Evolutionary conservation across 2,888 invertebrate species (phyloP), one percentile per base, ranked within the genome.

Genomic region (Sinopyrophorus schimmeli): DNA sequence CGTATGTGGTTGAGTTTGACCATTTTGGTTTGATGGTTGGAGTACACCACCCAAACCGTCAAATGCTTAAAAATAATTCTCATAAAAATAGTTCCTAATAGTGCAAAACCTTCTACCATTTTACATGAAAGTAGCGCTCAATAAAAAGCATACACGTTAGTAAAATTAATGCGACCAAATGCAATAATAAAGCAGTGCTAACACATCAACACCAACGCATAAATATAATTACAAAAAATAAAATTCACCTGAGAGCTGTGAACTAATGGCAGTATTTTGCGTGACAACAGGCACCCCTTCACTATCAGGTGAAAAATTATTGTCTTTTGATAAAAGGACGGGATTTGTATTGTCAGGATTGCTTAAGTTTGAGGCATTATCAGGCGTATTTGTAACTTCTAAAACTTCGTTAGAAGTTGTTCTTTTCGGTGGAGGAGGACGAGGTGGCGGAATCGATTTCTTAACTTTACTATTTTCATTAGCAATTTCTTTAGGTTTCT

Each of bases 31-130:
- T 30, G 73, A 71, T 53, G 86, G 85, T 70, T 82, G 81, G 62
- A 87, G 74, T 54, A 86, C 81, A 71, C 84, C 84, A 59, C 85
- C 86, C 75, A 87, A 80, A 65, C 83, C 83, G 76, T 87, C 86
- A 74, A 86, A 86, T 72, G 80, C 84, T 82, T n/a, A n/a, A n/a
- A n/a, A n/a, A n/a, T n/a, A n/a, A n/a, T n/a, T n/a, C n/a, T n/a
- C n/a, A n/a, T n/a, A n/a, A n/a, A n/a, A n/a, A n/a, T n/a, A n/a
- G n/a, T n/a, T n/a, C n/a, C n/a, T n/a, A n/a, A n/a, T n/a, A n/a
- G n/a, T n/a, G n/a, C n/a, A n/a, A n/a, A n/a, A n/a, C n/a, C n/a
- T n/a, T n/a, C n/a, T n/a, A n/a, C n/a, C n/a, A n/a, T n/a, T n/a
- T n/a, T n/a, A n/a, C n/a, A n/a, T n/a, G n/a, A n/a, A n/a, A n/a